Evolutionary conservation across 23 tunicate genomes (phyloP).

Genomic region (Halocynthia roretzi): DNA sequence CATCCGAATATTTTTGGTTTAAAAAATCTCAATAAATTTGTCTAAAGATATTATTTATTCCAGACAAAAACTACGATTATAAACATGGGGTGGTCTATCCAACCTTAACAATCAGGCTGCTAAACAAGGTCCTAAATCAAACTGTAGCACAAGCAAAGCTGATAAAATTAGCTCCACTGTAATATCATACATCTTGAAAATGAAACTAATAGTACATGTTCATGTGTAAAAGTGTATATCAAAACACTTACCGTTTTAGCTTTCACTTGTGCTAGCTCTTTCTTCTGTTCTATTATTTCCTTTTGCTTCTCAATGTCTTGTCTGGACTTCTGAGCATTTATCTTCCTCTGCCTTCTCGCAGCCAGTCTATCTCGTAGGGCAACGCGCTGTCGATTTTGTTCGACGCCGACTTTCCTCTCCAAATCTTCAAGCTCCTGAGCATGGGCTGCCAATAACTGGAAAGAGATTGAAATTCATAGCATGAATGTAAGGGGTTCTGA

Average conservation of each 20-base stretch:
- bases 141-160: too few relatives aligned
- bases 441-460: constrained; percentile 87
- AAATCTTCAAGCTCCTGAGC: constrained; percentile 82
- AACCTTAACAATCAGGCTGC: too few relatives aligned
- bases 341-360: constrained; percentile 61
- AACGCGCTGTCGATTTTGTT: constrained; percentile 65
- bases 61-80: not conserved
- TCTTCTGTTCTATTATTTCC: constrained; percentile 68
- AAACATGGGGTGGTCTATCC: not conserved
- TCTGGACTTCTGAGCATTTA: constrained; percentile 26
- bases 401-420: constrained; percentile 34
- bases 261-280: constrained; percentile 85
- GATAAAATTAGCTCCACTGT: too few relatives aligned
- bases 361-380: constrained; percentile 71
- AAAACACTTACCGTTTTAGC: constrained; percentile 62
- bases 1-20: too few relatives aligned
- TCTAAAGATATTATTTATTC: not conserved
- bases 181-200: too few relatives aligned
- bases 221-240: too few relatives aligned
- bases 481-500: not conserved
- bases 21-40: too few relatives aligned
- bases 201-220: too few relatives aligned
- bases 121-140: too few relatives aligned
- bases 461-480: not conserved
- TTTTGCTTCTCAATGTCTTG: constrained; percentile 74